Base-by-base conservation (phyloP, 37 sponge, comb jelly and placozoan species). In the Cladorhizidae sp. region DNA sequence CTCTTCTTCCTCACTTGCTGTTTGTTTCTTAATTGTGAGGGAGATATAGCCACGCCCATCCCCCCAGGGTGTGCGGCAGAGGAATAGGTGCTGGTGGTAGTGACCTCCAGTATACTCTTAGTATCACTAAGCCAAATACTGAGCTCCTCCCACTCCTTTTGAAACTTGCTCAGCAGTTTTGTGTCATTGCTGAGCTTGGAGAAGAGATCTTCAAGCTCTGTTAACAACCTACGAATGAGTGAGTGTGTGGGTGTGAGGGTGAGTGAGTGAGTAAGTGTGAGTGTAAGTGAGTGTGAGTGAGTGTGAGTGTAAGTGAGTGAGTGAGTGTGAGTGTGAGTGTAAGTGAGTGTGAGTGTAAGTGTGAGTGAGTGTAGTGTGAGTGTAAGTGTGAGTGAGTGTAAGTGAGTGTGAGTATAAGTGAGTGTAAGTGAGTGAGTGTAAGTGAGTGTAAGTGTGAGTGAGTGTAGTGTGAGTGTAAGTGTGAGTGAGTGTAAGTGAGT, bases 61-160 rank as follows among this genome's bases (percentile, higher is more conserved):
- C 28, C 76, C 67, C 73, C 73, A n/a, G 45, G 54, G 36, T 74
- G 14, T 1, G 21, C 12, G 56, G 56, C 6, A 7, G 7, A 8
- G 3, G 32, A 7, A n/a, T n/a, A n/a, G 38, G 39, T 6, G 37
- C 5, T 2, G 56, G 56, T 25, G 56, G 18, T 25, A 5, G 56
- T 55, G 54, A 82, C 38, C 73, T 52, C 76, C 9, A 83, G 84
- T 38, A 70, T 67, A 32, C 55, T 51, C 54, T 49, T 75, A 1
- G 72, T 77, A 59, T 77, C 78, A 1, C 21, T 56, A 1, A 77
- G 2, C 85, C 85, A 85, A 42, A 67, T 33, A 1, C 43, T 40
- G 3, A 85, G 78, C 23, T 71, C 77, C 36, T 69, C 42, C 6
- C 40, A n/a, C 78, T 77, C 85, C n/a, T 57, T 77, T 20, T 65